Conservation (phyloP, 2,888 invertebrate genomes). For the Argyra leucocephala region DNA sequence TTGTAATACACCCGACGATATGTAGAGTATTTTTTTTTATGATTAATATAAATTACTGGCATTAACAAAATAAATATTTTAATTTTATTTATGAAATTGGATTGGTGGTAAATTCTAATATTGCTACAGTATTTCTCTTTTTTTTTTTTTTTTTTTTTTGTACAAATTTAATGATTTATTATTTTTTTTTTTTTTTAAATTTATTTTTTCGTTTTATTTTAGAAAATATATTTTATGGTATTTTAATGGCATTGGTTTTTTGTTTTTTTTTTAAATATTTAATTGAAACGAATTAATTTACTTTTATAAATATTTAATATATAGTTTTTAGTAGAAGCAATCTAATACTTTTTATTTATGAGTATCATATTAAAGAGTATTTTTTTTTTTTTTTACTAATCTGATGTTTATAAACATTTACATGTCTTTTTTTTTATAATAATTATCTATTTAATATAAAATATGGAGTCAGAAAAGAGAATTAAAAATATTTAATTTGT, state of each 20-base stretch:
- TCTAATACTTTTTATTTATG: neutral
- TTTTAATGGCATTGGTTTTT: neutral
- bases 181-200: neutral
- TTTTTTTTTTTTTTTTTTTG: no score
- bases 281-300: neutral
- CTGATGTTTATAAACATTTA: neutral
- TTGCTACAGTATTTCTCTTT: neutral
- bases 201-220: neutral
- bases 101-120: slow-evolving; percentile 3
- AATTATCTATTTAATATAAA: no score
- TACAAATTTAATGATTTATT: neutral
- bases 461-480: no score
- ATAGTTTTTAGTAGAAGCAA: neutral
- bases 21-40: no score
- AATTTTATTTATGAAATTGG: neutral
- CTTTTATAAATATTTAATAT: neutral
- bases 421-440: no score
- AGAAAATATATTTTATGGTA: neutral
- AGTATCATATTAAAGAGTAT: no score
- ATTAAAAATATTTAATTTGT: no score
- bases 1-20: no score
- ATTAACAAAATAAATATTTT: slow-evolving; percentile 2
- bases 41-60: neutral
- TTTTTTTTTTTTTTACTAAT: neutral
- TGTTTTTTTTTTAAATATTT: neutral